Conservation (phyloP, 2,888 invertebrate genomes). For the Thalpophila matura region DNA sequence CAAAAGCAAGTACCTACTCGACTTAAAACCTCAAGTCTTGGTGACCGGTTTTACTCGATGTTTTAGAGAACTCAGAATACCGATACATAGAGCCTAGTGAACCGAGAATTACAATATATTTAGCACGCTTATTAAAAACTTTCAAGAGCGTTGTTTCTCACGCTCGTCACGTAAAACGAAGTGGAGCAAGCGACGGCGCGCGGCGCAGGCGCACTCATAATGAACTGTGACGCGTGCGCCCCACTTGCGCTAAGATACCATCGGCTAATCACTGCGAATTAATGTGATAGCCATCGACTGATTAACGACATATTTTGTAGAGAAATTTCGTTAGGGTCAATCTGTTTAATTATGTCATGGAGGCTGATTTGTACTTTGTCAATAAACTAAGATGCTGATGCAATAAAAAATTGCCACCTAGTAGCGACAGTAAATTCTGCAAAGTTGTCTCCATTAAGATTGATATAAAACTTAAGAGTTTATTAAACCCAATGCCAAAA, state of each 20-base stretch:
- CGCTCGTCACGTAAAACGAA: constrained; percentile 71
- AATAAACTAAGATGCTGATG: background rate
- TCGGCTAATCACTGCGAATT: constrained; percentile 77
- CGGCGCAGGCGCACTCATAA: constrained; percentile 64
- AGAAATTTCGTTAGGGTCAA: constrained; percentile 48
- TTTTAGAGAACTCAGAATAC: background rate
- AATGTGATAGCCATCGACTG: constrained; percentile 67
- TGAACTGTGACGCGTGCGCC: constrained; percentile 75
- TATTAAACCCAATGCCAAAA: constrained; percentile 17
- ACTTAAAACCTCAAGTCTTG: background rate
- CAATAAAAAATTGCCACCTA: constrained; percentile 24
- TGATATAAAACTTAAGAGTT: constrained; percentile 12
- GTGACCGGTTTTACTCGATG: background rate
- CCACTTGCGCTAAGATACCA: constrained; percentile 73
- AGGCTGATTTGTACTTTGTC: constrained; percentile 2
- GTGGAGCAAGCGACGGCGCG: constrained; percentile 67
- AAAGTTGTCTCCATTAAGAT: constrained; percentile 21
- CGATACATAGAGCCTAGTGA: constrained; percentile 8
- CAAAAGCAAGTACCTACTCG: too few species aligned
- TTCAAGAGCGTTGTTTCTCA: constrained; percentile 63
- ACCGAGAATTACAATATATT: constrained; percentile 43
- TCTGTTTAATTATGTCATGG: constrained; percentile 32
- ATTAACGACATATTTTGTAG: constrained; percentile 49
- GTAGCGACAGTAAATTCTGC: constrained; percentile 13
- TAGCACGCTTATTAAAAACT: constrained; percentile 55